Evolutionary conservation across 2,888 invertebrate genomes (phyloP).

Genomic region (Strigamia maritima): DNA sequence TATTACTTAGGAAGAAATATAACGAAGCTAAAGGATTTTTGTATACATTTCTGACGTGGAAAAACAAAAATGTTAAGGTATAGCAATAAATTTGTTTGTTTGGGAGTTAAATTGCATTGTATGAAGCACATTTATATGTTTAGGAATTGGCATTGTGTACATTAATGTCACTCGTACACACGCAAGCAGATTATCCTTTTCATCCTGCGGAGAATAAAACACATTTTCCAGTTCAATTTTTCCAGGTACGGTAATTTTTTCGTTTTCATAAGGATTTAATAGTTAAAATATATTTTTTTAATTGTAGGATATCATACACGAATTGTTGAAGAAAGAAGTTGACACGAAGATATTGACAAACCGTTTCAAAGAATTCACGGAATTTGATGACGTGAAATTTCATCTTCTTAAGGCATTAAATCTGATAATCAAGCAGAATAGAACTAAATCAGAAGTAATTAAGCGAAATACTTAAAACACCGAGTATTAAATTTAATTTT

Average conservation of each 20-base stretch:
- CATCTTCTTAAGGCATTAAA: slow-evolving; percentile 65
- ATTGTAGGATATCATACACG: slow-evolving; percentile 62
- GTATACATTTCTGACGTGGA: slow-evolving; percentile 58
- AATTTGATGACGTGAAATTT: slow-evolving; percentile 72
- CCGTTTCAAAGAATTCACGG: slow-evolving; percentile 70
- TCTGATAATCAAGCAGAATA: slow-evolving; percentile 49
- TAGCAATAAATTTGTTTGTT: slow-evolving; percentile 56
- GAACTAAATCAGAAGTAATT: slow-evolving; percentile 54
- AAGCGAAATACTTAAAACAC: slow-evolving; percentile 48
- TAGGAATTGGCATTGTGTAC: slow-evolving; percentile 66
- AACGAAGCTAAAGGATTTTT: slow-evolving; percentile 63
- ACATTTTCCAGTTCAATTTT: slow-evolving; percentile 65
- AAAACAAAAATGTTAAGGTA: neutral
- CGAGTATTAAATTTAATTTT: slow-evolving; percentile 58
- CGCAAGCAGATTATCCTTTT: slow-evolving; percentile 68
- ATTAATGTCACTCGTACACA: slow-evolving; percentile 68
- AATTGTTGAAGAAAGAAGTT: slow-evolving; percentile 62
- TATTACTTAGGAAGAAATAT: slow-evolving; percentile 69
- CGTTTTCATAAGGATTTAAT: neutral
- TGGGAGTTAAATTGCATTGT: slow-evolving; percentile 66
- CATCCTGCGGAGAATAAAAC: slow-evolving; percentile 57
- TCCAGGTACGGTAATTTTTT: slow-evolving; percentile 58
- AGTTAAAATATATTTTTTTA: slow-evolving; percentile 36
- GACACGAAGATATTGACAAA: slow-evolving; percentile 63
- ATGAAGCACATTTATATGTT: slow-evolving; percentile 59